phyloP scores from a whole-genome alignment of 2,888 invertebrate species.

The Catocala fraxini region DNA sequence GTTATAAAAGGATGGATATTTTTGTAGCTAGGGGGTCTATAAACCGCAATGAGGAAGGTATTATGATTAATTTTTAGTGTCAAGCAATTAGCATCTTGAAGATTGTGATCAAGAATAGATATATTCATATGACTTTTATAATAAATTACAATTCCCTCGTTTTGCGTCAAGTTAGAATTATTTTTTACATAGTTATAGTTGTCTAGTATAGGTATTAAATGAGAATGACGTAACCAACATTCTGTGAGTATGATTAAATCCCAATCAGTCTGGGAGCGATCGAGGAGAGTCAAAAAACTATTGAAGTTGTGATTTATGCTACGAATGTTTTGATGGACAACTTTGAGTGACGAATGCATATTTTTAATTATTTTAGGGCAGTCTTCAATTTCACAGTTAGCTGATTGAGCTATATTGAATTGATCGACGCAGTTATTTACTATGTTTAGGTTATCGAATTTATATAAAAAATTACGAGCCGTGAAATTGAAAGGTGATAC shows the following conservation, averaged over 20 bases:
- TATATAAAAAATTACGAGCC: too few species aligned
- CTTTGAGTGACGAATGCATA: too few species aligned
- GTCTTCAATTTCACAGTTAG: too few species aligned
- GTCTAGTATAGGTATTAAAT: background rate
- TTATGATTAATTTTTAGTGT: conserved; percentile 7
- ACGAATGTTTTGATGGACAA: too few species aligned
- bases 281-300: background rate
- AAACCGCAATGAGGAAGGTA: conserved; percentile 3
- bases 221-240: background rate
- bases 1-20: background rate
- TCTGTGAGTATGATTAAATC: background rate
- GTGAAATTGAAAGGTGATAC: too few species aligned
- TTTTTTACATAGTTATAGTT: background rate
- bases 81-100: conserved; percentile 8
- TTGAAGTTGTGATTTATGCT: too few species aligned
- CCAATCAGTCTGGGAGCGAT: background rate
- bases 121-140: background rate
- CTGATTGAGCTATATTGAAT: too few species aligned
- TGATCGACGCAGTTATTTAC: too few species aligned
- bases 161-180: conserved; percentile 4
- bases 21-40: conserved; percentile 2
- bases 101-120: background rate
- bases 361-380: too few species aligned
- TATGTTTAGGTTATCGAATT: too few species aligned
- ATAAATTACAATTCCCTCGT: conserved; percentile 7